Conservation (phyloP, 2,113 vertebrate species). For the Archilochus colubris region DNA sequence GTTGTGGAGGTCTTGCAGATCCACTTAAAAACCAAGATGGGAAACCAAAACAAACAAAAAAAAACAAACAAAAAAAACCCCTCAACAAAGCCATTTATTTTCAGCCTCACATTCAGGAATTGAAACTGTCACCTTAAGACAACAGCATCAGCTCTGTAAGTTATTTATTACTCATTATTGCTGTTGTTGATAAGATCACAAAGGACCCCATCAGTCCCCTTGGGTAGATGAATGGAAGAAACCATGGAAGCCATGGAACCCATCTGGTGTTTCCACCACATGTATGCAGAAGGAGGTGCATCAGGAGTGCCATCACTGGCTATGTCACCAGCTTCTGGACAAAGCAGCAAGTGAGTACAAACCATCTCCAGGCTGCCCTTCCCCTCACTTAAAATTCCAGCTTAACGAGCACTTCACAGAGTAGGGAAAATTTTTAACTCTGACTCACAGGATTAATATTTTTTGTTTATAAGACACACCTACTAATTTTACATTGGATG, state of each 20-base stretch:
- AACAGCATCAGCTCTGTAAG: not conserved
- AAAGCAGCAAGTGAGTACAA: not conserved
- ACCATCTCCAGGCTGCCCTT: constrained; percentile 13
- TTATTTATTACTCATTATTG: not conserved
- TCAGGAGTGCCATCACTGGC: rapidly evolving
- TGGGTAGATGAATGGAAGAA: not conserved
- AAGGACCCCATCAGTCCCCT: not conserved
- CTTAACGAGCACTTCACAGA: constrained; percentile 49
- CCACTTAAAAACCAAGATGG: not conserved
- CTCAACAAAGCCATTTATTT: not conserved
- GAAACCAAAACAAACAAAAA: no score
- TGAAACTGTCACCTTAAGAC: not conserved
- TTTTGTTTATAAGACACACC: constrained; percentile 69
- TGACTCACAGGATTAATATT: constrained; percentile 58
- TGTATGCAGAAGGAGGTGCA: rapidly evolving
- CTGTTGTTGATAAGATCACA: not conserved
- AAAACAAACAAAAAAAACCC: not conserved
- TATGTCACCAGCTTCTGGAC: not conserved
- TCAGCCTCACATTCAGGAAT: not conserved
- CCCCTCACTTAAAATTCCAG: constrained; percentile 65
- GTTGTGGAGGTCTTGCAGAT: not conserved
- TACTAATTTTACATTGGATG: not conserved
- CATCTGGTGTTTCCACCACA: rapidly evolving
- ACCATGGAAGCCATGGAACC: rapidly evolving
- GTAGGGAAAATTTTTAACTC: constrained; percentile 4